Evolutionary conservation across 2,797 vertebrate species (phyloP).

Genomic region (Cynopterus sphinx): DNA sequence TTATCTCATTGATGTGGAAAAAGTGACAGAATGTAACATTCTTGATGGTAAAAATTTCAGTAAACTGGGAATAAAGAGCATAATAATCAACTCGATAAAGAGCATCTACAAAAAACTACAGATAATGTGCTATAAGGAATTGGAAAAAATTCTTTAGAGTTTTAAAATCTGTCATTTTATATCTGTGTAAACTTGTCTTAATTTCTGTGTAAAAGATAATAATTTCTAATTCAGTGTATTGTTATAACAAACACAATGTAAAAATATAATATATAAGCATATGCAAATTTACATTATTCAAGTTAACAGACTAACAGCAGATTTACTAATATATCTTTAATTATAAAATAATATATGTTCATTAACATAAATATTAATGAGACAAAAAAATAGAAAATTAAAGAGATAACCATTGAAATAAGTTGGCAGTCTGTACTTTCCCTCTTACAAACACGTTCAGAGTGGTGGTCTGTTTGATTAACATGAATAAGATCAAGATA

Average conservation of each 20-base stretch:
- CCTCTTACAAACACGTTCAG: background rate
- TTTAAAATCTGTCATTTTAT: conserved; percentile 9
- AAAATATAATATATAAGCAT: background rate
- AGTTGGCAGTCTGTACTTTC: background rate
- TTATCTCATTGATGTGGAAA: background rate
- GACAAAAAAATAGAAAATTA: background rate
- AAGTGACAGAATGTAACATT: background rate
- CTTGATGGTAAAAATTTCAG: background rate
- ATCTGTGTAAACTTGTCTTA: background rate
- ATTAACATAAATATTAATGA: conserved; percentile 6
- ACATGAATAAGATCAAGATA: background rate
- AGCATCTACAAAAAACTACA: background rate
- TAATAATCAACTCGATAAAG: background rate
- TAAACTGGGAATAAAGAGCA: background rate
- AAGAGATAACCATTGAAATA: background rate
- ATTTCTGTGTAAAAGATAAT: background rate
- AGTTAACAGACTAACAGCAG: background rate
- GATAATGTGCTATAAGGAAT: background rate
- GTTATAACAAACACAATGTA: background rate
- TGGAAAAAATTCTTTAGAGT: background rate
- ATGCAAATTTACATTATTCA: background rate
- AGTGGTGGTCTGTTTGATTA: background rate
- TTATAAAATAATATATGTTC: background rate
- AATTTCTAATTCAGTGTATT: background rate
- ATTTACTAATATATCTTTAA: background rate